Conservation (phyloP, 2,888 invertebrate genomes). For the Cataglyphis cursor region DNA sequence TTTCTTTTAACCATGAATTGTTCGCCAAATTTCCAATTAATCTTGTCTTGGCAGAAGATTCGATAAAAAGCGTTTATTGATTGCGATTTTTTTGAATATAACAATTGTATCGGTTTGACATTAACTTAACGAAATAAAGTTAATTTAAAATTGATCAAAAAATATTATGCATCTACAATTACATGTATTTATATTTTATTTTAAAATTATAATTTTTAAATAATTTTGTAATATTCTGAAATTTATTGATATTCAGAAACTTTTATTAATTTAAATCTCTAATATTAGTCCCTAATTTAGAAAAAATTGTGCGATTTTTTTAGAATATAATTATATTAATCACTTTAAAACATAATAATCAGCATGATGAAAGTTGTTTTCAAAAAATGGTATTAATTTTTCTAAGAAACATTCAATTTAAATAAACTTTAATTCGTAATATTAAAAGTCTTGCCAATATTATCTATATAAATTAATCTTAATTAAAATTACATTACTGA, state of each 20-base stretch:
- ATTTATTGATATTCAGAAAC: neutral
- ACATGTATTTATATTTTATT: neutral
- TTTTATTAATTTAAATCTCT: neutral
- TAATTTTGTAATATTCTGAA: neutral
- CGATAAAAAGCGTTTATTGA: neutral
- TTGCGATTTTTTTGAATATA: neutral
- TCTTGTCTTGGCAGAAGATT: neutral
- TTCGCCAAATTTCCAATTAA: slow-evolving; percentile 25
- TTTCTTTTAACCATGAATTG: slow-evolving; percentile 16
- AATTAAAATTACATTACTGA: neutral
- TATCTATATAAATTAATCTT: neutral
- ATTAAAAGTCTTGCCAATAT: neutral
- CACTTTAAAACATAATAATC: neutral
- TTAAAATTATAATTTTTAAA: neutral
- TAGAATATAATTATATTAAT: neutral
- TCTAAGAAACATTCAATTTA: neutral
- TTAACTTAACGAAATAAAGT: neutral
- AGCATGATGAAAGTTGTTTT: neutral
- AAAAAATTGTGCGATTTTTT: neutral
- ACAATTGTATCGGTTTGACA: neutral
- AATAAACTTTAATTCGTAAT: neutral
- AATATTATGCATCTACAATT: neutral
- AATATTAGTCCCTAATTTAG: neutral
- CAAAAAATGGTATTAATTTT: neutral
- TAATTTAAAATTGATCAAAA: slow-evolving; percentile 2